Conservation (phyloP, 2,797 vertebrate species). For the Microhierax caerulescens region DNA sequence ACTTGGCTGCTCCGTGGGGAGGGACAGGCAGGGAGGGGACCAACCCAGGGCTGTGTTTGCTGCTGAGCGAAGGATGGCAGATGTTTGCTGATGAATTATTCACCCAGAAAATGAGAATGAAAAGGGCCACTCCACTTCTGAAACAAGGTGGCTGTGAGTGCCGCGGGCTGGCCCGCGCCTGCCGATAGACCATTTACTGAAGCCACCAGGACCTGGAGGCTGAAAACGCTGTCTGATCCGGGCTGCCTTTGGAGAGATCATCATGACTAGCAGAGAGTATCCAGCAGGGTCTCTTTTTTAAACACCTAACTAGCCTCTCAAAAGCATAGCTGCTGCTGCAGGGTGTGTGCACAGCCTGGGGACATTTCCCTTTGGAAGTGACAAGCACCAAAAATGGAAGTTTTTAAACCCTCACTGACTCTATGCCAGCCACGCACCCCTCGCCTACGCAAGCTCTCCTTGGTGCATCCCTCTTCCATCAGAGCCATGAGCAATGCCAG, state of each 20-base stretch:
- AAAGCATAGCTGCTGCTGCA: not conserved
- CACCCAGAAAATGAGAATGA: not conserved
- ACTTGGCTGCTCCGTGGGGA: rapidly evolving
- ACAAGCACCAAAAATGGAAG: not conserved
- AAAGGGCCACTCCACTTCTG: not conserved
- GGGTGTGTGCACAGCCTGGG: rapidly evolving
- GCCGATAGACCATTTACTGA: rapidly evolving
- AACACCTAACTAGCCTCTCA: not conserved
- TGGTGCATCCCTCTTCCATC: not conserved
- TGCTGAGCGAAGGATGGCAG: not conserved
- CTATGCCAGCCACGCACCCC: rapidly evolving
- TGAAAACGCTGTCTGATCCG: rapidly evolving
- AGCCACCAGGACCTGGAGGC: not conserved
- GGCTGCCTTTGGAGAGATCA: not conserved
- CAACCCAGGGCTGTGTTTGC: not conserved
- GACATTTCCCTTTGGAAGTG: not conserved
- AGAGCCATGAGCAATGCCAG: rapidly evolving
- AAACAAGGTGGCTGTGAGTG: not conserved
- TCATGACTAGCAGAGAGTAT: not conserved
- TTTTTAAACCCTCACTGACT: not conserved
- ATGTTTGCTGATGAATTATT: not conserved
- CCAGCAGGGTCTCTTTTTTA: not conserved
- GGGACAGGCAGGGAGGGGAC: not conserved
- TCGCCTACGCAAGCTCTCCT: rapidly evolving
- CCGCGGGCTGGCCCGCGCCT: rapidly evolving